phyloP scores from a whole-genome alignment of 2,113 vertebrate genomes.

The Callorhinus ursinus region DNA sequence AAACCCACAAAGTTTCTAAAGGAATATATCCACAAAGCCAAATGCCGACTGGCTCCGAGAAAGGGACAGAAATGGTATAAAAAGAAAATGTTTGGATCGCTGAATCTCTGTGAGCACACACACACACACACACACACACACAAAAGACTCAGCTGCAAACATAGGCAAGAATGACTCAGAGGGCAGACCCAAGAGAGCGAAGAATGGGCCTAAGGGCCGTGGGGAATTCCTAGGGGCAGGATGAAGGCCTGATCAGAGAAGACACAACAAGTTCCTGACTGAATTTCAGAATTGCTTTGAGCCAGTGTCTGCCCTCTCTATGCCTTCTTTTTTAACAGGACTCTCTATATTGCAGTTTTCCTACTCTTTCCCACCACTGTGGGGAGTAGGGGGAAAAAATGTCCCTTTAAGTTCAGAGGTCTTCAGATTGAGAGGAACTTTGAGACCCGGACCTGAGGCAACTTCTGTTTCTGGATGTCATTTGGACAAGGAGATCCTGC shows the following conservation, averaged over 20 bases:
- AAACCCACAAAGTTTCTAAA: not conserved
- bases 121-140: no score
- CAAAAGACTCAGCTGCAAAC: not conserved
- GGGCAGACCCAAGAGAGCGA: not conserved
- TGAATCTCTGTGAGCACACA: not conserved
- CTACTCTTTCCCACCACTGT: not conserved
- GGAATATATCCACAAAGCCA: not conserved
- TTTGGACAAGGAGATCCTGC: not conserved
- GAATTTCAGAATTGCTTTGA: constrained; percentile 20
- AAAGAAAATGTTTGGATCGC: not conserved
- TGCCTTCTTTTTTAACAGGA: not conserved
- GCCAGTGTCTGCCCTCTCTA: not conserved
- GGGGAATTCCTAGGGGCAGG: not conserved
- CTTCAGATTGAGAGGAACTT: not conserved
- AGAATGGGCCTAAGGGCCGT: not conserved
- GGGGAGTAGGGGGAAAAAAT: not conserved
- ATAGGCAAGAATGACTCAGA: not conserved
- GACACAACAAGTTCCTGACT: not conserved
- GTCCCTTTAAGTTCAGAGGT: not conserved
- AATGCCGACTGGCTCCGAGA: not conserved
- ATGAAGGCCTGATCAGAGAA: not conserved
- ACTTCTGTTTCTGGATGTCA: not conserved
- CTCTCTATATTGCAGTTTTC: not conserved
- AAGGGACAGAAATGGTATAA: not conserved
- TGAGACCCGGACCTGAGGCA: not conserved